Evolutionary conservation across 2,113 vertebrate species (phyloP).

Genomic region (Hyaena hyaena): DNA sequence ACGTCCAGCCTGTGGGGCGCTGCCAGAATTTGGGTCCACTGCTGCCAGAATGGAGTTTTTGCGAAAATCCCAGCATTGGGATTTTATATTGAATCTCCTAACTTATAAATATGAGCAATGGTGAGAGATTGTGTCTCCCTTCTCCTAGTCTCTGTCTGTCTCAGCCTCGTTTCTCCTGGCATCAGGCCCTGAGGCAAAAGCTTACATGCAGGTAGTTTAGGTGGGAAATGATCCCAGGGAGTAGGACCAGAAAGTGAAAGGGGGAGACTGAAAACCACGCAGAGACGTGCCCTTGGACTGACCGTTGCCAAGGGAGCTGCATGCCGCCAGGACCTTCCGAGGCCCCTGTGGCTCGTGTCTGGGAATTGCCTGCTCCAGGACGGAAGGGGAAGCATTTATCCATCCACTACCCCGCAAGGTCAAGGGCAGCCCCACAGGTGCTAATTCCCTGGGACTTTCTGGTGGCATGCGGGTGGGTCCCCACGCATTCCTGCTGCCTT

Average conservation of each 20-base stretch:
- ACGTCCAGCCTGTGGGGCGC: not conserved
- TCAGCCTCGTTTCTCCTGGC: not conserved
- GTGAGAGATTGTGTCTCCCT: no score
- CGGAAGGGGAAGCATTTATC: not conserved
- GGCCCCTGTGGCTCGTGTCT: accelerated
- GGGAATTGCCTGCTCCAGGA: not conserved
- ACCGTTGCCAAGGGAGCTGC: accelerated
- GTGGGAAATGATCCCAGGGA: not conserved
- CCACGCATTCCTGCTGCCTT: not conserved
- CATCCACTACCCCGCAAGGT: not conserved
- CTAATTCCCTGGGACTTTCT: not conserved
- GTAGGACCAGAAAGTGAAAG: not conserved
- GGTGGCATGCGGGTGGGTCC: accelerated
- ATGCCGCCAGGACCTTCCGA: not conserved
- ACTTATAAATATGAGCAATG: not conserved
- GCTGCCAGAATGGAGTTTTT: not conserved
- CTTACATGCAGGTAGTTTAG: not conserved
- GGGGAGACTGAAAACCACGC: not conserved
- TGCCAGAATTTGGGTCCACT: not conserved
- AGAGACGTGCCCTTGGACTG: not conserved
- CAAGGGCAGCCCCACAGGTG: not conserved
- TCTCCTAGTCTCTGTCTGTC: not conserved
- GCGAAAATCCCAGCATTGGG: not conserved
- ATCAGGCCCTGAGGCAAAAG: not conserved
- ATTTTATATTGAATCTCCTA: not conserved